Base-by-base conservation (phyloP, 2,113 vertebrate genomes). In the Cryptoleucopteryx plumbea region DNA sequence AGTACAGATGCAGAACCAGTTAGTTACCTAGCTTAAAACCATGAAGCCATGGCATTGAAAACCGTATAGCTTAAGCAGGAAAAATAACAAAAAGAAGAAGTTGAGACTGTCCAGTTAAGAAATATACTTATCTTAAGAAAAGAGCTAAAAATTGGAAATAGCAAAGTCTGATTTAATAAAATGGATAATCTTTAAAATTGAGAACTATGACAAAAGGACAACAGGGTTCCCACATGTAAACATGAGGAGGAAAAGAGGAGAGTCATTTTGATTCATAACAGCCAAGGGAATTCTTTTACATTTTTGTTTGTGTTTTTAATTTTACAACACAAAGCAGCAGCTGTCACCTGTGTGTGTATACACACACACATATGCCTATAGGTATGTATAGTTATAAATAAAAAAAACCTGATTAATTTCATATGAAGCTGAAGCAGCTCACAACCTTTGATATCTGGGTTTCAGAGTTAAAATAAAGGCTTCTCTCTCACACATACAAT, bases 391-490 rank as follows among this genome's bases (percentile, higher is more conserved):
- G 72, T 58, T 65, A 71, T n/a, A 84, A 62, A 79, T 47, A 10
- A 52, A 82, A 82, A 43, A 86, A 47, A 45, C 25, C 38, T 40
- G 26, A 67, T 43, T 70, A 2, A 59, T 55, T 88, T 94, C 12
- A 81, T 18, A 59, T 15, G 18, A 92, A 87, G 26, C 22, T 71
- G 59, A 94, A 95, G 11, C 47, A 88, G 32, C 13, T 42, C 80
- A 81, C 58, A 90, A 25, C 43, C 73, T 85, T 81, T 59, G 45
- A 97, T 94, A 96, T 68, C 23, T 55, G 48, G 5, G 38, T 66
- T 93, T 95, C 42, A 70, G 81, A 91, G 47, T 45, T 68, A 79
- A 93, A 96, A 88, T 53, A 62, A 94, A 86, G 31, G 59, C 26
- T 88, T 63, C 63, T 86, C 89, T 83, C 20, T 94, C 72, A 55